phyloP scores from a whole-genome alignment of 1,140 invertebrate genomes.

The Neodiprion fabricii region DNA sequence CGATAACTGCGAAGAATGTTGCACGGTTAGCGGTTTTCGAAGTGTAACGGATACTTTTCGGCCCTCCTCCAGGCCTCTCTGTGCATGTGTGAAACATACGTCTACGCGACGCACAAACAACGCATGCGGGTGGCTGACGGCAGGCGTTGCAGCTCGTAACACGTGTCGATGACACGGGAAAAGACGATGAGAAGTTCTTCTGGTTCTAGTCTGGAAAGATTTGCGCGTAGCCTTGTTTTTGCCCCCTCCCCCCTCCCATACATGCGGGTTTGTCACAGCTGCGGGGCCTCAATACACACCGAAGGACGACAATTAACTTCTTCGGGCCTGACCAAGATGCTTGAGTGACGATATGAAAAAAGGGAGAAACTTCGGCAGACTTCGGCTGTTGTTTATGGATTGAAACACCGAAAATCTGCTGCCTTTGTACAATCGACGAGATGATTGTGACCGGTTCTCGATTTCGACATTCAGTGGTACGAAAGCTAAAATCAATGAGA shows the following conservation, averaged over 20 bases:
- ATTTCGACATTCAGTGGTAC: no score
- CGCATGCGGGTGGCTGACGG: not conserved
- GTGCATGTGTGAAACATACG: not conserved
- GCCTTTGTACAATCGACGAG: no score
- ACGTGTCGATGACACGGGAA: not conserved
- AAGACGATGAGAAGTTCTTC: not conserved
- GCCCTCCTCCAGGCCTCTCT: not conserved
- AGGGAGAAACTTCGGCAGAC: no score
- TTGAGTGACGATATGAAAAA: not conserved
- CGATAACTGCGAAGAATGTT: not conserved
- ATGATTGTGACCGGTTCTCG: no score
- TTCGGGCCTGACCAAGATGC: not conserved
- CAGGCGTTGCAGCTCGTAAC: not conserved
- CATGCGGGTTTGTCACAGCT: not conserved
- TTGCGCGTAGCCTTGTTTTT: not conserved
- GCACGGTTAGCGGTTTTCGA: not conserved
- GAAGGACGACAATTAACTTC: not conserved
- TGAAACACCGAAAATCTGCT: no score
- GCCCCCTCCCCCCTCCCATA: not conserved
- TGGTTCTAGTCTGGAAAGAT: not conserved
- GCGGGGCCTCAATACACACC: not conserved
- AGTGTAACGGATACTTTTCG: slow-evolving; percentile 3
- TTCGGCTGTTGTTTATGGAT: no score
- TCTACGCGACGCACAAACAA: not conserved
- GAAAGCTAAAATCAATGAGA: no score